Percentiles rank a stretch among this genome's conserved stretches.
phyloP scores from a whole-genome alignment of 2,113 vertebrate genomes.

The Arizona elegans region DNA sequence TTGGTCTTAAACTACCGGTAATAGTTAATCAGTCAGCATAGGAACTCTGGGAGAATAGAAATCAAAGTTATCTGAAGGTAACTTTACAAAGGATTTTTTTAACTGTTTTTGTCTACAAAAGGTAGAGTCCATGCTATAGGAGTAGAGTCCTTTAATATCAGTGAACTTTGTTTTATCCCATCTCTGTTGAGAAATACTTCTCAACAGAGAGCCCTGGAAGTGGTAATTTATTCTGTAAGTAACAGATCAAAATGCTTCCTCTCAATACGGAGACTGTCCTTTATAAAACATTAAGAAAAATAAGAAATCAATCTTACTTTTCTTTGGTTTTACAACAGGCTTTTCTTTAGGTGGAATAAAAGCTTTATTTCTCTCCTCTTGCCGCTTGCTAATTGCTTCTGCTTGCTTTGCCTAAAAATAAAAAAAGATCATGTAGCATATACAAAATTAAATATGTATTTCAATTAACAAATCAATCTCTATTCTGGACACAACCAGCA shows the following conservation, averaged over 20 bases:
- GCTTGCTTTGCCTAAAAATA: constrained; percentile 84
- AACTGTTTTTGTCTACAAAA: not conserved
- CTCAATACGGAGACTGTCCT: not conserved
- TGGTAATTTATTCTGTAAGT: not conserved
- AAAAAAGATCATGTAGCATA: not conserved
- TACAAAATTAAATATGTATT: not conserved
- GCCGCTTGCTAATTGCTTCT: constrained; percentile 82
- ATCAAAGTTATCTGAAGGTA: not conserved
- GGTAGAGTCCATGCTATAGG: not conserved
- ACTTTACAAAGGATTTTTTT: not conserved
- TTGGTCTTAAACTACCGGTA: not conserved
- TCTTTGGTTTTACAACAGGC: constrained; percentile 70
- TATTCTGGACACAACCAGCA: not conserved
- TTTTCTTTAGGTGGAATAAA: constrained; percentile 97
- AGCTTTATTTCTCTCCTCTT: constrained; percentile 91
- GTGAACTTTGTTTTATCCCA: not conserved
- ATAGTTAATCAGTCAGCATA: not conserved
- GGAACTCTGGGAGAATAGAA: not conserved
- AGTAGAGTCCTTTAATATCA: not conserved
- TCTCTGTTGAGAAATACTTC: no score
- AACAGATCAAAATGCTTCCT: not conserved
- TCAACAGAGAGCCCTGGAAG: not conserved
- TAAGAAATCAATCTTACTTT: constrained; percentile 73
- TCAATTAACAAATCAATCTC: not conserved
- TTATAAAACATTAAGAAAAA: not conserved